A percentile compares a stretch with the other conserved stretches of the same genome.
Conservation (phyloP, 2,888 invertebrate species). For the Rotaria socialis region DNA sequence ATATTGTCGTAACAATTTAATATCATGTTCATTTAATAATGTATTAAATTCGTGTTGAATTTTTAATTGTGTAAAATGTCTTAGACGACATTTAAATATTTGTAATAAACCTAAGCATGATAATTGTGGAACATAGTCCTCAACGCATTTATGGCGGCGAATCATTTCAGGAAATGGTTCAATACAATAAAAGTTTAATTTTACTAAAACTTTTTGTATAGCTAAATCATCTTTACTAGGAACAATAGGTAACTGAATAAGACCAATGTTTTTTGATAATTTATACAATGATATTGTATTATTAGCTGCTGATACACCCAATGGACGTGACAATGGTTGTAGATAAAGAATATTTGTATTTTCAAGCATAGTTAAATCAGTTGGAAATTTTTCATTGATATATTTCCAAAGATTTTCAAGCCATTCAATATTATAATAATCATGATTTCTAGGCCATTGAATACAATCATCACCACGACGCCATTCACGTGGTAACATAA, state of each 20-base stretch:
- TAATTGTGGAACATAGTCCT: slow-evolving; percentile 42
- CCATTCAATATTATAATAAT: slow-evolving; percentile 44
- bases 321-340: not conserved
- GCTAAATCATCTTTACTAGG: slow-evolving; percentile 7
- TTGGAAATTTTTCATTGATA: slow-evolving; percentile 43
- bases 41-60: slow-evolving; percentile 43
- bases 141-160: slow-evolving; percentile 29
- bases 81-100: slow-evolving; percentile 40
- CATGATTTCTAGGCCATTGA: slow-evolving; percentile 40
- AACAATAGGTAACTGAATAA: slow-evolving; percentile 33
- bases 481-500: slow-evolving; percentile 46
- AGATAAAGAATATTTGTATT: slow-evolving; percentile 44
- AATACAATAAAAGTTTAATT: slow-evolving; percentile 43
- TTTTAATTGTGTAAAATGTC: slow-evolving; percentile 37
- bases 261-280: slow-evolving; percentile 42
- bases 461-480: slow-evolving; percentile 42
- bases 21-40: slow-evolving; percentile 39
- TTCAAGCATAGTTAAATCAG: slow-evolving; percentile 41
- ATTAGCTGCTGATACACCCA: not conserved
- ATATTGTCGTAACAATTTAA: slow-evolving; percentile 39
- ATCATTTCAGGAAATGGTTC: slow-evolving; percentile 39
- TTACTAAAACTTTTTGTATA: slow-evolving; percentile 37
- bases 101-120: slow-evolving; percentile 38
- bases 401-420: slow-evolving; percentile 46
- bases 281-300: slow-evolving; percentile 39